Percentiles rank a stretch among this genome's conserved stretches.
Evolutionary conservation across 2,797 vertebrate genomes (phyloP).

Genomic region (Halcyon smyrnensis): DNA sequence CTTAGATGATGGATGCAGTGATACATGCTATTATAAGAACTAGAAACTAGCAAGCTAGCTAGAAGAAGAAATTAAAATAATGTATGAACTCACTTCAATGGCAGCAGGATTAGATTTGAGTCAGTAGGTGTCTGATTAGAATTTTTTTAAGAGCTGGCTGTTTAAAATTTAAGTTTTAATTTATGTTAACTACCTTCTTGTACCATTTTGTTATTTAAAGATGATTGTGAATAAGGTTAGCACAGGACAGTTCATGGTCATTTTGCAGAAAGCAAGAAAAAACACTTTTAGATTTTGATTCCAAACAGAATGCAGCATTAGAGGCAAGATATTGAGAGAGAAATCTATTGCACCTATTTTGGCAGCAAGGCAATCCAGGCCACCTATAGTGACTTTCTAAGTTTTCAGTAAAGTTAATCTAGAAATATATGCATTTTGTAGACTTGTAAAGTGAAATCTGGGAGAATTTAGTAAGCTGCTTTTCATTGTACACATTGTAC

Average conservation of each 20-base stretch:
- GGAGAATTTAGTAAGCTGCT: not conserved
- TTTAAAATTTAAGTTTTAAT: constrained; percentile 34
- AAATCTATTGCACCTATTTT: not conserved
- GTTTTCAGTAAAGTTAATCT: not conserved
- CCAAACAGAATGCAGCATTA: not conserved
- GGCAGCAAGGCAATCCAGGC: not conserved
- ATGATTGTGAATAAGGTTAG: not conserved
- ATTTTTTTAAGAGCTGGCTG: not conserved
- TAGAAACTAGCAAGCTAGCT: not conserved
- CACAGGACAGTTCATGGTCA: not conserved
- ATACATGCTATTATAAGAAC: not conserved
- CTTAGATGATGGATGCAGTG: not conserved
- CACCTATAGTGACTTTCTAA: not conserved
- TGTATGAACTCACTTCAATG: not conserved
- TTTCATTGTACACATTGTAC: not conserved
- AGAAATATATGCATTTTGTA: not conserved
- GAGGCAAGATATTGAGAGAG: not conserved
- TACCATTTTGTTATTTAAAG: not conserved
- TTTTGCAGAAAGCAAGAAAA: not conserved
- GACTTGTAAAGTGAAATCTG: not conserved
- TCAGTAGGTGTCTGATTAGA: not conserved
- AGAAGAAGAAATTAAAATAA: constrained; percentile 39
- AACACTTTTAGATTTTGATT: not conserved
- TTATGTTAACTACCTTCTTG: constrained; percentile 26
- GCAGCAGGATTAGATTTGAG: constrained; percentile 13